Evolutionary conservation across 2,888 invertebrate species (phyloP), one percentile per base, ranked within the genome.

Genomic region (Lottia gigantea): DNA sequence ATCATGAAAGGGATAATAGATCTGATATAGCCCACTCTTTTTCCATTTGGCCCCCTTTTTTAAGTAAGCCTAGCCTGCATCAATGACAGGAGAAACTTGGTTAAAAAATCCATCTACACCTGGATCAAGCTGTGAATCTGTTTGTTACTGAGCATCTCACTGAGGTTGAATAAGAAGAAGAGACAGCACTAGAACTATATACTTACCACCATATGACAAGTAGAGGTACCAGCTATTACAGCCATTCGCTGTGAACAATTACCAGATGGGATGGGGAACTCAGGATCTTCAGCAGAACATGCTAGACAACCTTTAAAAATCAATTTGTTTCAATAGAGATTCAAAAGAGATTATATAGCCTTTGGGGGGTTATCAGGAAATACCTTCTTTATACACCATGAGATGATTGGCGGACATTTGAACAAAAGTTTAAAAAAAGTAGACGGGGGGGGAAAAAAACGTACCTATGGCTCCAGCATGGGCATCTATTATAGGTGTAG

Each of bases 201-300:
- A 68, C 80, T 73, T 74, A 85, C 85, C 79, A 94, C 94, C 96
- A 98, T 96, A 84, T 97, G 97, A 83, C 98, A 98, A 0, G 96
- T 95, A 0, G 97, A 98, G 7, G 98, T 98, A 0, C 98, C 98
- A 90, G 95, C 95, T 83, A 97, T 96, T 67, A 97, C 89, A 68
- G 85, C 85, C 71, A 88, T 67, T 66, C 82, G 78, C 11, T 71
- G 71, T 14, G 71, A 23, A 23, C 12, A 55, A 55, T 23, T 74
- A 26, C 83, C 25, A 1, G 80, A 77, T 12, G 81, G 81, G 46
- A 79, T 40, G 0, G 49, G 31, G 16, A 77, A 62, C 31, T 61
- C 66, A 6, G 40, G 25, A 62, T 74, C 74, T 15, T 64, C 62
- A 16, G 81, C 79, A n/a, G 71, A 61, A 78, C 83, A 83, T 7